phyloP scores from a whole-genome alignment of 1,140 invertebrate species.

The Leucophenga varia region DNA sequence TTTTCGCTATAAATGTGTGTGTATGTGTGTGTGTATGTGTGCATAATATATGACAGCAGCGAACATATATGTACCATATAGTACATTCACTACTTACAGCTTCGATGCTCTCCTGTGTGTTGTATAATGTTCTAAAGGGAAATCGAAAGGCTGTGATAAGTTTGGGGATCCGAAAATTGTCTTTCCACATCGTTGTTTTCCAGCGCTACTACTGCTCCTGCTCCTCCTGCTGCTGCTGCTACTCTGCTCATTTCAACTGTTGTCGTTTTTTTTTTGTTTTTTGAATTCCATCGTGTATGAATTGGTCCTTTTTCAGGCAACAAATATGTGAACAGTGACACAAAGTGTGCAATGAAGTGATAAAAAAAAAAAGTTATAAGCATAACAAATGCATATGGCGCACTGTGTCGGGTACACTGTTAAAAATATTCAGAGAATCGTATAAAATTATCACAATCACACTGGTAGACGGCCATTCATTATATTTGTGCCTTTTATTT shows the following conservation, averaged over 20 bases:
- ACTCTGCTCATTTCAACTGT: constrained; percentile 11
- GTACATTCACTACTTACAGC: neutral
- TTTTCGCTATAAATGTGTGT: constrained; percentile 11
- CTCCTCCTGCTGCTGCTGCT: constrained; percentile 16
- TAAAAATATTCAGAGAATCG: too few species aligned
- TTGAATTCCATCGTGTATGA: constrained; percentile 49
- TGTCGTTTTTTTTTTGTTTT: constrained; percentile 13
- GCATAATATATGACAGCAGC: constrained; percentile 46
- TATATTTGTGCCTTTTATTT: too few species aligned
- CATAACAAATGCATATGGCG: too few species aligned
- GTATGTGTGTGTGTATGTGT: constrained; percentile 3
- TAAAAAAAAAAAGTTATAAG: neutral
- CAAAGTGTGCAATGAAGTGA: too few species aligned
- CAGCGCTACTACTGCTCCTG: constrained; percentile 5
- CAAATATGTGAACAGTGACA: constrained; percentile 39
- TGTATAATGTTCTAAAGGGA: constrained; percentile 56
- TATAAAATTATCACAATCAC: too few species aligned
- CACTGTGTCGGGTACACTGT: too few species aligned
- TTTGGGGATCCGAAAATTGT: constrained; percentile 56
- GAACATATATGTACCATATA: constrained; percentile 1
- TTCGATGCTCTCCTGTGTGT: constrained; percentile 41
- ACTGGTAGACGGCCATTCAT: too few species aligned
- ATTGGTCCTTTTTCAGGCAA: constrained; percentile 52
- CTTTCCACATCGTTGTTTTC: constrained; percentile 36
- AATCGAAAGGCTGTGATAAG: constrained; percentile 56